phyloP scores from a whole-genome alignment of 2,888 invertebrate species.

The Mylabris sibirica region DNA sequence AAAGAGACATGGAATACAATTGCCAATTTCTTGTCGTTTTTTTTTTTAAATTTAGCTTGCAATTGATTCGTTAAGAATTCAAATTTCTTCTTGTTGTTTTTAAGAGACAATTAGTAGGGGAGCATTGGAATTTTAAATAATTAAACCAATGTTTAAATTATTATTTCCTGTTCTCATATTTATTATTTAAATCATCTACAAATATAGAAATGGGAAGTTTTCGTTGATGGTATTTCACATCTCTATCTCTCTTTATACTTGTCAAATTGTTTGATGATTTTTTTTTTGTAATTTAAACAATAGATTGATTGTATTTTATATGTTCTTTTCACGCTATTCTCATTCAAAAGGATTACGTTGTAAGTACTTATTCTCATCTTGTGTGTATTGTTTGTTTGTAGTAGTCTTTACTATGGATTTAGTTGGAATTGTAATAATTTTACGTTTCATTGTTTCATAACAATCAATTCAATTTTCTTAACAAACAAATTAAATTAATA shows the following conservation, averaged over 20 bases:
- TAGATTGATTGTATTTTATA: conserved; percentile 20
- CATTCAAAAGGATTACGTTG: conserved; percentile 57
- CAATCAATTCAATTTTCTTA: not conserved
- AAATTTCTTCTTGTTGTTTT: conserved; percentile 1
- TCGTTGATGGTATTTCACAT: not conserved
- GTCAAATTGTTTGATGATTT: not conserved
- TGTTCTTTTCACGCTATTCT: conserved; percentile 53
- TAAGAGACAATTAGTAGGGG: not conserved
- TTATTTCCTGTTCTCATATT: not conserved
- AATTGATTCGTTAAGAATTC: not conserved
- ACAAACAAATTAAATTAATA: not conserved
- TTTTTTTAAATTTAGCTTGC: not conserved
- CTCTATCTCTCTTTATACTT: not conserved
- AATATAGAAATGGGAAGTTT: not conserved
- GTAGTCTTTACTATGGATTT: not conserved
- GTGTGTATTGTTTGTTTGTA: not conserved
- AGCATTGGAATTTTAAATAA: not conserved
- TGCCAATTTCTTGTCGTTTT: too few species aligned
- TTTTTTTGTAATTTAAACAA: not conserved
- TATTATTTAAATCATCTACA: not conserved
- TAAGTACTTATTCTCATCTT: conserved; percentile 51
- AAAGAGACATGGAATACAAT: too few species aligned
- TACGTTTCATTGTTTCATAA: not conserved
- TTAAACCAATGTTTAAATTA: conserved; percentile 2
- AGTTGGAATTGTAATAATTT: not conserved